Conservation (phyloP, 1,140 invertebrate species). For the Thaumetopoea pityocampa region DNA sequence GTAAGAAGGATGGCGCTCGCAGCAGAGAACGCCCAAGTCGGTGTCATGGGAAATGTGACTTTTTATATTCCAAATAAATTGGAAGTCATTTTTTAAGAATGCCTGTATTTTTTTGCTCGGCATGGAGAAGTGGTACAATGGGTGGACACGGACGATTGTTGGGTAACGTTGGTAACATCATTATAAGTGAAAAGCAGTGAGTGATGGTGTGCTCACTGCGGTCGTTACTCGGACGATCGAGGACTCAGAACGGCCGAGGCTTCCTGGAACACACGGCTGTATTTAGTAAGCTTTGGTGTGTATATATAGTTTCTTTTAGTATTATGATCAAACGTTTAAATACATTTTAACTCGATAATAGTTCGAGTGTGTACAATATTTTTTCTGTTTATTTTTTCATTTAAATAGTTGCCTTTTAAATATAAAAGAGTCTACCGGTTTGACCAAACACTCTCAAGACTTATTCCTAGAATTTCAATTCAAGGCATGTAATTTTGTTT, state of each 20-base stretch:
- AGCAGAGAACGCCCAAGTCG: slow-evolving; percentile 49
- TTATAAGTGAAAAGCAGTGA: slow-evolving; percentile 72
- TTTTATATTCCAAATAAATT: slow-evolving; percentile 72
- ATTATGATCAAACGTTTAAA: no score
- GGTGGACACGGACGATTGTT: slow-evolving; percentile 68
- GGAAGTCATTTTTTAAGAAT: slow-evolving; percentile 67
- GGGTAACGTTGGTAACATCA: slow-evolving; percentile 73
- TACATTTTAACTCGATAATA: no score
- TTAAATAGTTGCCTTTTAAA: no score
- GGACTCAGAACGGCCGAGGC: no score
- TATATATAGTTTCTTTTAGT: no score
- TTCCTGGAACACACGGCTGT: slow-evolving; percentile 1
- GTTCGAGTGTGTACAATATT: no score
- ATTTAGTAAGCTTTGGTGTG: not conserved
- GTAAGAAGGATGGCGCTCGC: slow-evolving; percentile 59
- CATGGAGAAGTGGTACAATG: slow-evolving; percentile 65
- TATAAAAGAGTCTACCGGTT: no score
- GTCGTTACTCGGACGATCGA: no score
- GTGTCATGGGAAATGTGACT: slow-evolving; percentile 65
- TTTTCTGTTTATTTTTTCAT: no score
- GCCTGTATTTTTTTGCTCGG: slow-evolving; percentile 54
- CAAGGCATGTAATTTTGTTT: no score
- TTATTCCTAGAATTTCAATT: no score
- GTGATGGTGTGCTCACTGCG: slow-evolving; percentile 34
- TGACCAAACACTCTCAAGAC: no score